phyloP scores from a whole-genome alignment of 2,888 invertebrate species.

The Drosophila cognata region DNA sequence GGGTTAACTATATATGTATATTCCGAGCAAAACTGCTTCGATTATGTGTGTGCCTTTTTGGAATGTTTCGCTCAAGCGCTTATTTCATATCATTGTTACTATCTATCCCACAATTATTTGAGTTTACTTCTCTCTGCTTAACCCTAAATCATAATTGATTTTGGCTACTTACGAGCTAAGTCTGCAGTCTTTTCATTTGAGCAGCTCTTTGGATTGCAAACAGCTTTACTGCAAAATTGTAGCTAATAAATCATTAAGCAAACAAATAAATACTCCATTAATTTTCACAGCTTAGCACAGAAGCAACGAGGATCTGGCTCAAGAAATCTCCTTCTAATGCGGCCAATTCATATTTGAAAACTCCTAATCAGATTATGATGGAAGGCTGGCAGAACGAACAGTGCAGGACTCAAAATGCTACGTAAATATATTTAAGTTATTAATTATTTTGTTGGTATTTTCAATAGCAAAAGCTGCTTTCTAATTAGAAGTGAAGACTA shows the following conservation, averaged over 20 bases:
- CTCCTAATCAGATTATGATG: slow-evolving; percentile 68
- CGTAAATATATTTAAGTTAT: slow-evolving; percentile 70
- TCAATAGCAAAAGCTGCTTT: slow-evolving; percentile 38
- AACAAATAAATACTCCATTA: slow-evolving; percentile 78
- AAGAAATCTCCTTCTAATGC: slow-evolving; percentile 48
- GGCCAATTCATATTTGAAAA: slow-evolving; percentile 70
- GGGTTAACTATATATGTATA: neutral
- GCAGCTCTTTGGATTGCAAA: slow-evolving; percentile 26
- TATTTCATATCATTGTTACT: neutral
- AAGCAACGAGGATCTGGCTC: slow-evolving; percentile 19
- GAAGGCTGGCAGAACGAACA: slow-evolving; percentile 36
- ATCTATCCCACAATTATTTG: neutral
- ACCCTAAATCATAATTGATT: neutral
- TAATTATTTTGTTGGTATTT: slow-evolving; percentile 68
- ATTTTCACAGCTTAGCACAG: slow-evolving; percentile 72
- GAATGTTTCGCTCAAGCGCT: neutral
- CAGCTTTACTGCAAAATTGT: slow-evolving; percentile 37
- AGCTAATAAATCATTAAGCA: slow-evolving; percentile 72
- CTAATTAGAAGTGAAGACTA: slow-evolving; percentile 55
- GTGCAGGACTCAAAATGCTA: slow-evolving; percentile 43
- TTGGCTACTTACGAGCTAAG: slow-evolving; percentile 2
- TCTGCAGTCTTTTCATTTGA: slow-evolving; percentile 10
- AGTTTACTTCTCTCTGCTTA: neutral
- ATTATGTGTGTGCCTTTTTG: neutral
- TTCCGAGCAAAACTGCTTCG: neutral